phyloP scores from a whole-genome alignment of 2,113 vertebrate species.

The Pteropus alecto region DNA sequence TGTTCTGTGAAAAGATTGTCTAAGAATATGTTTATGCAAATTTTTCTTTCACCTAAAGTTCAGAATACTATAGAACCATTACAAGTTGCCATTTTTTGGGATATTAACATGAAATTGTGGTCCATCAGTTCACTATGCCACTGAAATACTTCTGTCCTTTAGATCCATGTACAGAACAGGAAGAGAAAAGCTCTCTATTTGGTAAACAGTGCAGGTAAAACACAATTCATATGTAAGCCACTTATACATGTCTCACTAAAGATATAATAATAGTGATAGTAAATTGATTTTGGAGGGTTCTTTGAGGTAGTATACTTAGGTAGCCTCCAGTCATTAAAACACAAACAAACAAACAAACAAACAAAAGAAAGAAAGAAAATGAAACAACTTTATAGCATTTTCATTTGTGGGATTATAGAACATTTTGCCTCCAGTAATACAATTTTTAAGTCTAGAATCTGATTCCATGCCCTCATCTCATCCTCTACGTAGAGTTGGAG shows the following conservation, averaged over 20 bases:
- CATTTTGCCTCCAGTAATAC: not conserved
- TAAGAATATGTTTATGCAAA: not conserved
- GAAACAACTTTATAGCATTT: not conserved
- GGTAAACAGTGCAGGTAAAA: not conserved
- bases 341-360: not conserved
- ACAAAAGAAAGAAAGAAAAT: not conserved
- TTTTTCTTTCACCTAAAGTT: not conserved
- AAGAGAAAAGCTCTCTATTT: not conserved
- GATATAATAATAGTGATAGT: not conserved
- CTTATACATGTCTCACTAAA: not conserved
- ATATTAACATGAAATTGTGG: not conserved
- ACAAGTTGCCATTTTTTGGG: not conserved
- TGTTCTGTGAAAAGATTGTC: not conserved
- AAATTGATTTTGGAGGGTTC: not conserved
- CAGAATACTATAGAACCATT: not conserved
- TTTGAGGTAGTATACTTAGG: not conserved
- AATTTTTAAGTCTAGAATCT: not conserved
- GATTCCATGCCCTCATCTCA: not conserved
- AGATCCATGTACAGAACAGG: not conserved
- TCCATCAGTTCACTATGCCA: not conserved
- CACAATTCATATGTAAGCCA: not conserved
- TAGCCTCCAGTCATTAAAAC: not conserved
- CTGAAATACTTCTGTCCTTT: not conserved
- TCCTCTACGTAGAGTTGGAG: not conserved
- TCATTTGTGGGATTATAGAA: not conserved